Evolutionary conservation across 2,113 vertebrate genomes (phyloP), one percentile per base, ranked within the genome.

Genomic region (Merops nubicus): DNA sequence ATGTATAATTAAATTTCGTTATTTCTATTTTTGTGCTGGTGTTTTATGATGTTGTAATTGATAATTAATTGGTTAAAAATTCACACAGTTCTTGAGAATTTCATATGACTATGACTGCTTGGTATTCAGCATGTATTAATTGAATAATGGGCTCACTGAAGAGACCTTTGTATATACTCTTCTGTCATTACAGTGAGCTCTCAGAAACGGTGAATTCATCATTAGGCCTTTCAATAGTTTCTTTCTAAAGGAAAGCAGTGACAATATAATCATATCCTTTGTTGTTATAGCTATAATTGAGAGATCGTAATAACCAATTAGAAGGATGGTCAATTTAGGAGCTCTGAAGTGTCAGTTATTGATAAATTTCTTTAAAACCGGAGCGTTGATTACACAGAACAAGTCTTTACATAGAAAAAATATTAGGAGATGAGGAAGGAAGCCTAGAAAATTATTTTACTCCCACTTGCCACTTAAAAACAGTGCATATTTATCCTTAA

Each of bases 11-110:
- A 98, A 98, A 98, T 98, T 98, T 98, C 93, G 96, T 98, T 98
- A 98, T 98, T 98, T 98, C 97, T 98, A 97, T 98, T 98, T 98
- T 98, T 98, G 95, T 98, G 92, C 97, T 98, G 94, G 97, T 98
- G 98, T 98, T 98, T 98, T 98, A 97, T 97, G 98, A 97, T 98
- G 97, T 98, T 98, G 98, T 98, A 98, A 98, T 98, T 98, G 98
- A 98, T 98, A 98, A 98, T 98, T 98, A 98, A 98, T 98, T 98
- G 98, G 97, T 97, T 97, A 98, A 98, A 97, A 98, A 98, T 95
- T 97, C 97, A 96, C 95, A 94, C 93, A 96, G 43, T 97, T 96
- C 96, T 98, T 97, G 94, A 85, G 93, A 97, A 96, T 97, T 98
- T 98, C 97, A 93, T 97, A 93, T 98, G 96, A 97, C 95, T 98